Conservation (phyloP, 2,113 vertebrate genomes). For the Seriola quinqueradiata region DNA sequence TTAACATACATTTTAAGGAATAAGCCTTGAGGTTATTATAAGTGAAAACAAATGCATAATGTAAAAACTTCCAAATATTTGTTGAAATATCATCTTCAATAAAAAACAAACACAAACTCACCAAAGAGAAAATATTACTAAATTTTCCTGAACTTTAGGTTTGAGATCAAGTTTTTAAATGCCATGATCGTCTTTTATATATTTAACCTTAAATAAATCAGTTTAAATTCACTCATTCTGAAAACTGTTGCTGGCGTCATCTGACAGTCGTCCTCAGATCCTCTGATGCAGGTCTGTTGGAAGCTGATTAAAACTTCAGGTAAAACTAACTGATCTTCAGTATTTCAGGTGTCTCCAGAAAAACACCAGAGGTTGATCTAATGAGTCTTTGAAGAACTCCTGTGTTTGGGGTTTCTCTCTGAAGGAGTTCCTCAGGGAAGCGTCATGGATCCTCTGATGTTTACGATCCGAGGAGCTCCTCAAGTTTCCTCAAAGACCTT, state of each 20-base stretch:
- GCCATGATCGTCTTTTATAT: background rate
- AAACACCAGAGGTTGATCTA: background rate
- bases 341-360: conserved; percentile 18
- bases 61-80: too few relatives aligned
- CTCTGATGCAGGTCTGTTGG: background rate
- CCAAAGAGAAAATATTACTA: background rate
- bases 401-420: background rate
- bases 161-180: background rate
- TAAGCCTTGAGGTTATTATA: background rate
- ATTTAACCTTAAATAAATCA: background rate
- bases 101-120: too few relatives aligned
- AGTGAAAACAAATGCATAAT: background rate
- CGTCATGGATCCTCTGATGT: conserved; percentile 28
- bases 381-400: background rate
- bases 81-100: too few relatives aligned
- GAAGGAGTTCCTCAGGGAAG: conserved; percentile 46
- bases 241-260: background rate
- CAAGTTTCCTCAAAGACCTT: background rate
- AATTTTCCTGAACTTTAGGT: background rate
- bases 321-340: background rate
- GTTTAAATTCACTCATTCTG: background rate
- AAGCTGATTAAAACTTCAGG: conserved; percentile 13
- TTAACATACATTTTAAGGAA: background rate
- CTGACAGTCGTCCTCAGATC: background rate
- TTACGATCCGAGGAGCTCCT: conserved; percentile 13